Percentiles rank a stretch among this genome's conserved stretches.
phyloP scores from a whole-genome alignment of 2,797 vertebrate genomes.

The Meriones psammophilus region DNA sequence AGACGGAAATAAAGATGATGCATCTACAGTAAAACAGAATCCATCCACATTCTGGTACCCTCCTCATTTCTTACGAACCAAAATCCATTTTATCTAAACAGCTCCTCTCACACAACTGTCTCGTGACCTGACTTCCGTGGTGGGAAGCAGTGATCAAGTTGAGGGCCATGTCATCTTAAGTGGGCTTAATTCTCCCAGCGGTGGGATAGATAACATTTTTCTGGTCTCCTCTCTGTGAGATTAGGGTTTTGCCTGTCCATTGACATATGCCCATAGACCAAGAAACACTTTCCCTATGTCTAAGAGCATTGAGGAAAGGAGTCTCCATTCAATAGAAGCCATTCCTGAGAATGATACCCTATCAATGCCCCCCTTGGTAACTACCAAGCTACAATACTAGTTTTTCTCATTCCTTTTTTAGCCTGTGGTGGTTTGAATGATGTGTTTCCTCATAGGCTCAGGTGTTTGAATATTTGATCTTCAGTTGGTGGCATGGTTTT shows the following conservation, averaged over 20 bases:
- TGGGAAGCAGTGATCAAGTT: not conserved
- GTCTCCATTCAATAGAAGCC: not conserved
- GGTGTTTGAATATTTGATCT: not conserved
- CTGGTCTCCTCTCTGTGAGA: not conserved
- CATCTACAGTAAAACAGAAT: slow-evolving; percentile 33
- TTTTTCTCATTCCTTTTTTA: slow-evolving; percentile 8
- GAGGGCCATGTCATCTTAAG: not conserved
- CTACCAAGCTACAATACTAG: not conserved
- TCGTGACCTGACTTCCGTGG: not conserved
- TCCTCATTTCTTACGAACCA: slow-evolving; percentile 42
- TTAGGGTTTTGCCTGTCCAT: not conserved
- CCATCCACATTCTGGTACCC: not conserved
- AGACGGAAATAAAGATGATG: not conserved
- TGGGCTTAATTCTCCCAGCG: not conserved
- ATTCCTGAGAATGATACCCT: not conserved
- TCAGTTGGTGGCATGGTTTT: not conserved
- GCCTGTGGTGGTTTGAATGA: not conserved
- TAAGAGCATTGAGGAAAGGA: not conserved
- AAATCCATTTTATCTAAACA: slow-evolving; percentile 39
- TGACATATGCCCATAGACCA: not conserved
- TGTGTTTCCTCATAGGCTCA: not conserved
- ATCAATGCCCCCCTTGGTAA: not conserved
- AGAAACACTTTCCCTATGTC: not conserved
- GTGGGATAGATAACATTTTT: not conserved
- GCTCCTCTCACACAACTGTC: not conserved